A percentile compares a stretch with the other conserved stretches of the same genome.
Evolutionary conservation across 2,888 invertebrate genomes (phyloP).

Genomic region (Saturnia pavonia): DNA sequence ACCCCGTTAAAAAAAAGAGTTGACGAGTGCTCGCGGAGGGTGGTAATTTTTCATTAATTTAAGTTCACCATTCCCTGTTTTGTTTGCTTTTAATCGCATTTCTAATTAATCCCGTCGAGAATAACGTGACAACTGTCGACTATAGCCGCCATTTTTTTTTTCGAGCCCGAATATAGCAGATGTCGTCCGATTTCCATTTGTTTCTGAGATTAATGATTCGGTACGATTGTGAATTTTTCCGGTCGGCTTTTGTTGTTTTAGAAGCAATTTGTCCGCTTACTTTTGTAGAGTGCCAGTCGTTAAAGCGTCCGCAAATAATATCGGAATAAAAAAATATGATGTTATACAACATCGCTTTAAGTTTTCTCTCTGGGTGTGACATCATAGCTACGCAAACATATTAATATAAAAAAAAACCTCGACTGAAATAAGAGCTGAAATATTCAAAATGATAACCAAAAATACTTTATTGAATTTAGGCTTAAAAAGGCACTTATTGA

Average conservation of each 20-base stretch:
- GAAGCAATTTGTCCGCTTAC: conserved; percentile 82
- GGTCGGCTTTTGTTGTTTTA: conserved; percentile 82
- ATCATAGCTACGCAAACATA: background rate
- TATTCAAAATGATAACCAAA: too few species aligned
- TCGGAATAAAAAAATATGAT: conserved; percentile 65
- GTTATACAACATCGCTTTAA: conserved; percentile 45
- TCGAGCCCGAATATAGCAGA: conserved; percentile 76
- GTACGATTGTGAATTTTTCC: conserved; percentile 82
- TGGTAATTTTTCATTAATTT: conserved; percentile 83
- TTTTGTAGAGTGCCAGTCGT: conserved; percentile 78
- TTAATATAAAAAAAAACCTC: background rate
- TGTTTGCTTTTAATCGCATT: conserved; percentile 83
- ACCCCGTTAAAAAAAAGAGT: conserved; percentile 80
- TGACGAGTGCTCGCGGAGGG: conserved; percentile 80
- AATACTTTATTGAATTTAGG: too few species aligned
- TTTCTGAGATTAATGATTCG: conserved; percentile 82
- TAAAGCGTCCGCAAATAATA: conserved; percentile 75
- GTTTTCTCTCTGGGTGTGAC: conserved; percentile 19
- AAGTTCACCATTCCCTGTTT: conserved; percentile 82
- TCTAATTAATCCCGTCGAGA: conserved; percentile 82
- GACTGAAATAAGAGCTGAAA: too few species aligned
- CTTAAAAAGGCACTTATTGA: too few species aligned
- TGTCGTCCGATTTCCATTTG: conserved; percentile 82
- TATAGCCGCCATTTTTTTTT: conserved; percentile 74
- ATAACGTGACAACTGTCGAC: conserved; percentile 83